Percentiles rank a stretch among this genome's conserved stretches.
Conservation (phyloP, 2,797 vertebrate species). For the Ibycter americanus region DNA sequence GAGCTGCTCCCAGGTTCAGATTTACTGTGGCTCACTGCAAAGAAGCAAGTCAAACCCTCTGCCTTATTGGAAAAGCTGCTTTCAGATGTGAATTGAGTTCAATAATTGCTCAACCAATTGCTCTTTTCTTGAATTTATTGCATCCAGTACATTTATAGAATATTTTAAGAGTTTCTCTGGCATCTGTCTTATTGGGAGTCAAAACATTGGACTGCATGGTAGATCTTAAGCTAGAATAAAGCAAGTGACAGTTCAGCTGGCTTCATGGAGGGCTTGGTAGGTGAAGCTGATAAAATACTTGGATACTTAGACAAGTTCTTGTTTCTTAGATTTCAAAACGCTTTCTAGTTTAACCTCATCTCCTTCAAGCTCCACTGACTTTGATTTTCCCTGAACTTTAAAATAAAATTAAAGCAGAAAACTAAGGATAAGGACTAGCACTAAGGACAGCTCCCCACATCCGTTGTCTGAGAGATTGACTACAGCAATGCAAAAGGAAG, state of each 20-base stretch:
- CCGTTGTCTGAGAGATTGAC: neutral
- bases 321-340: neutral
- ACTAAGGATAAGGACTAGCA: neutral
- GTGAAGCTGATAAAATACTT: neutral
- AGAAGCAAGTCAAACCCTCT: neutral
- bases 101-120: neutral
- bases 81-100: neutral
- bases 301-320: neutral
- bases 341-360: neutral
- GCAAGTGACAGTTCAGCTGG: neutral
- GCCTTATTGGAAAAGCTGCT: neutral
- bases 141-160: neutral
- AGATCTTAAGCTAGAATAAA: neutral
- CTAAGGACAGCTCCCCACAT: neutral
- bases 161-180: neutral
- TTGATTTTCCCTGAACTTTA: neutral
- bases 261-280: neutral
- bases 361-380: neutral
- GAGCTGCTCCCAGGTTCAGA: neutral
- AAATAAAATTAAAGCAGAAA: neutral
- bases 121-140: neutral
- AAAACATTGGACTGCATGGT: neutral
- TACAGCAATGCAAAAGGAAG: neutral
- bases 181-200: neutral
- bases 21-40: neutral